Evolutionary conservation across 1,140 invertebrate species (phyloP).

Genomic region (Caenorhabditis tropicalis): DNA sequence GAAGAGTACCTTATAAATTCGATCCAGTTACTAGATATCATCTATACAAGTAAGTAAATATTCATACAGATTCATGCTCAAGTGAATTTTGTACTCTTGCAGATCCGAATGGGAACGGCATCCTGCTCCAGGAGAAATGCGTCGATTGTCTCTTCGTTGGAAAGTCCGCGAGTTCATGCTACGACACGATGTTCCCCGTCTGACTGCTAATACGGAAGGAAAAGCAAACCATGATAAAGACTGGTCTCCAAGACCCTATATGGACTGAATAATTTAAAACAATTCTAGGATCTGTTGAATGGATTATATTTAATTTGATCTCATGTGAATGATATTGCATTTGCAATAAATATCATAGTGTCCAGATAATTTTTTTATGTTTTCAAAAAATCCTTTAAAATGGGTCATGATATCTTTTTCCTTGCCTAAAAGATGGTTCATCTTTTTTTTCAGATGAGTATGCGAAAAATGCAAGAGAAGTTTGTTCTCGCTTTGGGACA

Average conservation of each 20-base stretch:
- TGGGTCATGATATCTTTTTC: too few species aligned
- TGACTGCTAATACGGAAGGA: background rate
- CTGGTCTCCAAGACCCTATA: conserved; percentile 51
- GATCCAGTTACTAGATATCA: conserved; percentile 33
- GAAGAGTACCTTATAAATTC: conserved; percentile 3
- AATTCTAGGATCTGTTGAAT: background rate
- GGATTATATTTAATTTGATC: background rate
- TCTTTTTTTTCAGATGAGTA: background rate
- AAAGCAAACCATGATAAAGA: conserved; percentile 35
- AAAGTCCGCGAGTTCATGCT: conserved; percentile 57
- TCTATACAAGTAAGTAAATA: background rate
- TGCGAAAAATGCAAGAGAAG: conserved; percentile 39
- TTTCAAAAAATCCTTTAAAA: too few species aligned
- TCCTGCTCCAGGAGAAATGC: conserved; percentile 55
- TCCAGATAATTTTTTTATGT: too few species aligned
- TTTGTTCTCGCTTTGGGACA: conserved; percentile 47
- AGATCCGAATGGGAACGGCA: conserved; percentile 55
- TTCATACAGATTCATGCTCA: too few species aligned
- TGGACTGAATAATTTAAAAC: background rate
- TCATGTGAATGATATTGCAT: too few species aligned
- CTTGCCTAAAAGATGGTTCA: too few species aligned
- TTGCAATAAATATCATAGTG: too few species aligned
- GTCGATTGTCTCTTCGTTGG: conserved; percentile 54
- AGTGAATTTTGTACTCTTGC: background rate
- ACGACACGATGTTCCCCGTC: conserved; percentile 44